Base-by-base conservation (phyloP, 2,888 invertebrate genomes). In the Aelia acuminata region DNA sequence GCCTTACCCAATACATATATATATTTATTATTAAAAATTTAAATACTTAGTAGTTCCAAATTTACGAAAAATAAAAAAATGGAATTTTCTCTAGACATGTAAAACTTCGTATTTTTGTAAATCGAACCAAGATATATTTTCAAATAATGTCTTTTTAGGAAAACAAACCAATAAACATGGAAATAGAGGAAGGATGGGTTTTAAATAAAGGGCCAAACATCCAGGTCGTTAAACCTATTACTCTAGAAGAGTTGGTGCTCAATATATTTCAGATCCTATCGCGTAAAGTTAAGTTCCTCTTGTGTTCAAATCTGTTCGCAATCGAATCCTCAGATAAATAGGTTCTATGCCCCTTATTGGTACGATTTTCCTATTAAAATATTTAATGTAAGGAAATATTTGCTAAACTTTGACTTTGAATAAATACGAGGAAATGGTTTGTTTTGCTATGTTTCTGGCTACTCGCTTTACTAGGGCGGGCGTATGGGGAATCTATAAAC, bases 211-310 rank as follows among this genome's bases (percentile, higher is more conserved):
- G 35, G 35, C 0, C 31, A 63, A 35, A 35, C 63, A 35, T 70
- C 35, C 22, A 70, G 63, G 63, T 35, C 31, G 63, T 70, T 70
- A 70, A 70, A 70, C 63, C 63, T 70, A 70, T 70, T 31, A 35
- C 7, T 70, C 63, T 35, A 5, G 31, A 35, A 70, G 63, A 35
- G 15, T 70, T 26, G 57, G 57, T 57, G 18, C 20, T 35, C 63
- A 70, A 10, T 70, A 70, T 70, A 70, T 70, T 57, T 57, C 35
- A 70, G 63, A 31, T 35, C 1, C 31, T 70, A 70, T 70, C 35
- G 63, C 63, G n/a, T n/a, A n/a, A n/a, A n/a, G n/a, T n/a, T 15
- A 70, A 70, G 35, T 31, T 70, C 35, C 31, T 70, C 18, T 15
- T 7, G 63, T 31, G 0, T 35, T 70, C 31, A 35, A 70, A 70